Conservation (phyloP, 1,140 invertebrate genomes). For the Cydia fagiglandana region DNA sequence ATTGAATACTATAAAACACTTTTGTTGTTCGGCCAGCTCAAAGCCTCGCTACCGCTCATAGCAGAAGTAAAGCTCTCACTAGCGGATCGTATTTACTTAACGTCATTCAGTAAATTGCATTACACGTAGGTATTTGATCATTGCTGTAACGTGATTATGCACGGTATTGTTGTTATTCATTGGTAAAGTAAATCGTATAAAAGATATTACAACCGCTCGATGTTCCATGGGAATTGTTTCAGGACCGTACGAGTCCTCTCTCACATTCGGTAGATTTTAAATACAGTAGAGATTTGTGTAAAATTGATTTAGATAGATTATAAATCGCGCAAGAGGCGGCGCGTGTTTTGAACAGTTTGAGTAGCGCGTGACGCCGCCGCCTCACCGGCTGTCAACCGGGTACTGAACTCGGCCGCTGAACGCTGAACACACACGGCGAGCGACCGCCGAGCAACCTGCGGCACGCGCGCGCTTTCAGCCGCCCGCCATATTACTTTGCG, state of each 20-base stretch:
- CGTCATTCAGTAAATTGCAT: conserved; percentile 32
- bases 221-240: conserved; percentile 21
- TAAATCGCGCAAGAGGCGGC: conserved; percentile 71
- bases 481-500: conserved; percentile 61
- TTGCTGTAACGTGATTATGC: conserved; percentile 31
- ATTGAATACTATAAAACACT: conserved; percentile 28
- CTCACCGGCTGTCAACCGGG: conserved; percentile 76
- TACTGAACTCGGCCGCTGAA: conserved; percentile 68
- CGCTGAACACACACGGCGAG: conserved; percentile 41
- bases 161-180: conserved; percentile 32
- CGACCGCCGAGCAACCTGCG: conserved; percentile 45
- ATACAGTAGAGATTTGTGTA: conserved; percentile 56
- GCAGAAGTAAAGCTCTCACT: conserved; percentile 14
- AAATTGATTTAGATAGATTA: conserved; percentile 74
- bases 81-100: conserved; percentile 24
- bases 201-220: conserved; percentile 25
- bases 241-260: background rate
- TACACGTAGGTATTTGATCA: conserved; percentile 31
- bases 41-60: conserved; percentile 9
- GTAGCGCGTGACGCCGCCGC: conserved; percentile 66
- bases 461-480: conserved; percentile 53
- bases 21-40: conserved; percentile 1
- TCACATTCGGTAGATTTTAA: conserved; percentile 21
- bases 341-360: conserved; percentile 56
- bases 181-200: conserved; percentile 32